A percentile compares a stretch with the other conserved stretches of the same genome.
Evolutionary conservation across 1,140 invertebrate genomes (phyloP).

Genomic region (Caenorhabditis tropicalis): DNA sequence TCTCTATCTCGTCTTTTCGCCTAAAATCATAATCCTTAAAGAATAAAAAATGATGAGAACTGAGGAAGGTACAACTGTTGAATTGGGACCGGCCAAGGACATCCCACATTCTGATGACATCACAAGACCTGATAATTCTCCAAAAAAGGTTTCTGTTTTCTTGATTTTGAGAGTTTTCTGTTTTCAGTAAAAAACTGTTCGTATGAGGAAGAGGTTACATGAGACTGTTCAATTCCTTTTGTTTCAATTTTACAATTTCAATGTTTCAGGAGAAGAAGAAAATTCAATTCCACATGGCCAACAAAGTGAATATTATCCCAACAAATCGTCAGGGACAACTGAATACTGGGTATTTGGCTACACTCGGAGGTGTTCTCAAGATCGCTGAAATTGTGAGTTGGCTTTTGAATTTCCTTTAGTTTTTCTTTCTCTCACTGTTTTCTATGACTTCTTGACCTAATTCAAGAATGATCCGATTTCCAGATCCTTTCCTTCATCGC

Average conservation of each 20-base stretch:
- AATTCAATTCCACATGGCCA: slow-evolving; percentile 60
- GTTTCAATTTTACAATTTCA: not conserved
- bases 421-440: not conserved
- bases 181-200: too few species aligned
- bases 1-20: not conserved
- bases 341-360: slow-evolving; percentile 68
- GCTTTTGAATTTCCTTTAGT: not conserved
- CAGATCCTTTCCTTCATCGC: slow-evolving; percentile 68
- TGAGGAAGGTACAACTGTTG: slow-evolving; percentile 53
- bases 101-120: slow-evolving; percentile 12
- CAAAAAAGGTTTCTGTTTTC: not conserved
- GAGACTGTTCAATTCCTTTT: not conserved
- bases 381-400: slow-evolving; percentile 69
- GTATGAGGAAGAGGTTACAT: not conserved
- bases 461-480: not conserved
- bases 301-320: slow-evolving; percentile 65
- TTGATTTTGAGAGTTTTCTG: not conserved
- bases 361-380: slow-evolving; percentile 68
- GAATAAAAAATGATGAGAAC: slow-evolving; percentile 50
- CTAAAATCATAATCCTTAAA: not conserved
- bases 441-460: not conserved
- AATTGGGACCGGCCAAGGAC: slow-evolving; percentile 51
- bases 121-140: not conserved
- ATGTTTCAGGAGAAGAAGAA: slow-evolving; percentile 54
- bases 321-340: slow-evolving; percentile 67